Percentiles rank a stretch among this genome's conserved stretches.
phyloP scores from a whole-genome alignment of 2,113 vertebrate species.

The Ovis aries region DNA sequence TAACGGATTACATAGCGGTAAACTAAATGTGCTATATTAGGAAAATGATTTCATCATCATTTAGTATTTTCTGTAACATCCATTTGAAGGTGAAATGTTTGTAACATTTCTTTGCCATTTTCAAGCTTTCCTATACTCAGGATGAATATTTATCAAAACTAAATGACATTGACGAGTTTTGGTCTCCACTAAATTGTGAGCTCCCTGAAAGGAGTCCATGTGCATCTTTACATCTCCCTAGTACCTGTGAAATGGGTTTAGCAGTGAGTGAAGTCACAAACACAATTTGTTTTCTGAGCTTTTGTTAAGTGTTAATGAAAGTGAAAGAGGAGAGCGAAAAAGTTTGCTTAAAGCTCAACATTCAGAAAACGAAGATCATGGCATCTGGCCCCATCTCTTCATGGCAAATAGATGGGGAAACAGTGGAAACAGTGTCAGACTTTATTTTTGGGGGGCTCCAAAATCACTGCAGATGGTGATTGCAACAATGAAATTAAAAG shows the following conservation, averaged over 20 bases:
- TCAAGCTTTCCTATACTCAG: neutral
- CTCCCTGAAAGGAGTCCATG: neutral
- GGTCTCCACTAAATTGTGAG: neutral
- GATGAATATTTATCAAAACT: neutral
- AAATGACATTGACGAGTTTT: neutral
- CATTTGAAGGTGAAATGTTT: slow-evolving; percentile 30
- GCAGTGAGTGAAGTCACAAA: neutral
- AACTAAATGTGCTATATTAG: slow-evolving; percentile 12
- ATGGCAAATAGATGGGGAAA: too few relatives aligned
- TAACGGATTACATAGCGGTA: neutral
- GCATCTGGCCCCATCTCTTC: too few relatives aligned
- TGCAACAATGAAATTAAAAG: too few relatives aligned
- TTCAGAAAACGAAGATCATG: too few relatives aligned
- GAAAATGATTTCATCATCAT: slow-evolving; percentile 4
- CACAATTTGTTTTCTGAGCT: neutral
- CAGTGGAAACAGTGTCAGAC: too few relatives aligned
- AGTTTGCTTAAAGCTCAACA: too few relatives aligned
- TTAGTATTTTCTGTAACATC: slow-evolving; percentile 52
- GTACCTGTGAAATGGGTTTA: neutral
- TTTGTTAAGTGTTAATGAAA: neutral
- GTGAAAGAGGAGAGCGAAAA: too few relatives aligned
- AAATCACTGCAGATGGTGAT: too few relatives aligned
- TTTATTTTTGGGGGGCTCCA: too few relatives aligned
- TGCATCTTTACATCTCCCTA: neutral
- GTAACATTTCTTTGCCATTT: neutral